Conservation (phyloP, 2,797 vertebrate genomes). For the Aplochiton taeniatus region DNA sequence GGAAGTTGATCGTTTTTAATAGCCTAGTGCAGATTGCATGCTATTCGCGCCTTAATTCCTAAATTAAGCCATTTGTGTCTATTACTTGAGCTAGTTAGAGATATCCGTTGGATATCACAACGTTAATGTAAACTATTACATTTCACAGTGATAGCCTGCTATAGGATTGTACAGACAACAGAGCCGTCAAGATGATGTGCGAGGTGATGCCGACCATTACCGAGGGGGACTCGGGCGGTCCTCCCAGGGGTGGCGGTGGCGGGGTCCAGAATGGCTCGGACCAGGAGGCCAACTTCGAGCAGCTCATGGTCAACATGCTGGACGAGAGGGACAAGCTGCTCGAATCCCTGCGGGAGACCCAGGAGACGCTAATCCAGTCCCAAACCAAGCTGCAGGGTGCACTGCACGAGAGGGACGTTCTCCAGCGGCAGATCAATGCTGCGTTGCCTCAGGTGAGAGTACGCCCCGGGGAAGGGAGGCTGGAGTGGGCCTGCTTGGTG, state of each 20-base stretch:
- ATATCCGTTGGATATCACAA: neutral
- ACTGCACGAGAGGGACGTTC: conserved; percentile 90
- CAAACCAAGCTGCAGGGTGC: conserved; percentile 92
- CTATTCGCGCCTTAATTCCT: too few species aligned
- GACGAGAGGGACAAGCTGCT: conserved; percentile 96
- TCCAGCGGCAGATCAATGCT: conserved; percentile 94
- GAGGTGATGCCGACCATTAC: conserved; percentile 98
- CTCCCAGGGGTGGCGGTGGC: conserved; percentile 76
- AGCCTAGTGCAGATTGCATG: too few species aligned
- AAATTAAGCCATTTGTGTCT: too few species aligned
- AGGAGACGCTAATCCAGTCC: conserved; percentile 88
- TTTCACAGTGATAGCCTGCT: neutral
- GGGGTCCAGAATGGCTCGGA: conserved; percentile 81
- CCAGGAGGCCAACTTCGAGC: conserved; percentile 93
- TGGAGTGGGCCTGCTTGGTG: neutral
- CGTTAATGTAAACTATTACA: neutral
- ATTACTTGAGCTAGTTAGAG: neutral
- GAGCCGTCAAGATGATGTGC: conserved; percentile 86
- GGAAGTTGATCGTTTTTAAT: too few species aligned
- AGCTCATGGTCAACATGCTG: conserved; percentile 99
- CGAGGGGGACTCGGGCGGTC: conserved; percentile 90
- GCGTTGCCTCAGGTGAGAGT: conserved; percentile 91
- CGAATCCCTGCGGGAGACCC: conserved; percentile 92
- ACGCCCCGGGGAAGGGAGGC: conserved; percentile 1
- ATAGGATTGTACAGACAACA: neutral